Base-by-base conservation (phyloP, 1,140 invertebrate genomes). In the Campoletis sonorensis region DNA sequence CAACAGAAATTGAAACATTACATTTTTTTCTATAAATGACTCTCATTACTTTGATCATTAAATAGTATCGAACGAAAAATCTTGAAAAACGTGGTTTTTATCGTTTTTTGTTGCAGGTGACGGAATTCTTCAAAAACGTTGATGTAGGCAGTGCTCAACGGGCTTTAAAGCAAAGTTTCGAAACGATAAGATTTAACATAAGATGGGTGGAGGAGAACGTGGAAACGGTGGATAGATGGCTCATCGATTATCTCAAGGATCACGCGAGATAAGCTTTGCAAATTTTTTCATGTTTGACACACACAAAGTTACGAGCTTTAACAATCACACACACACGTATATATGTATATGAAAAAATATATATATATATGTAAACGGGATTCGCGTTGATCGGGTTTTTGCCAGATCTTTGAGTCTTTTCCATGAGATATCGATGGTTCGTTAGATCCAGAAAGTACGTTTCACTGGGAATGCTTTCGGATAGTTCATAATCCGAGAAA, bases 181-280 rank as follows among this genome's bases (percentile, higher is more conserved):
- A 97, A 90, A 95, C 93, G n/a, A 96, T 97, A 79, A 93, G 94
- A 84, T 93, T 96, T 54, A 96, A 96, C 88, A 95, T 96, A n/a
- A 93, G 95, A 79, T 97, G 96, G 95, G 93, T 96, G 1, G 90
- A 93, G 54, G 92, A 94, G 51, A 95, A 96, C 84, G 94, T 94
- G n/a, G 92, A 93, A 2, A 88, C 90, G 51, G 92, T 95, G 37
- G 92, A 93, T 81, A 84, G 92, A 67, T 95, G 95, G 95, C 90
- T 95, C 2, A 88, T 89, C n/a, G 89, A 91, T 45, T 91, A 93
- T 83, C 85, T 91, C 73, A 89, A 88, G 58, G 81, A 82, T 61
- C 79, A 81, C 54, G 54, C 79, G 67, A 87, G 86, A 86, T 87
- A 87, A 87, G 80, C 71, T 68, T 81, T n/a, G 79, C 27, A 81